A percentile compares a stretch with the other conserved stretches of the same genome.
Conservation (phyloP, 2,888 invertebrate genomes). For the Reticulitermes lucifugus region DNA sequence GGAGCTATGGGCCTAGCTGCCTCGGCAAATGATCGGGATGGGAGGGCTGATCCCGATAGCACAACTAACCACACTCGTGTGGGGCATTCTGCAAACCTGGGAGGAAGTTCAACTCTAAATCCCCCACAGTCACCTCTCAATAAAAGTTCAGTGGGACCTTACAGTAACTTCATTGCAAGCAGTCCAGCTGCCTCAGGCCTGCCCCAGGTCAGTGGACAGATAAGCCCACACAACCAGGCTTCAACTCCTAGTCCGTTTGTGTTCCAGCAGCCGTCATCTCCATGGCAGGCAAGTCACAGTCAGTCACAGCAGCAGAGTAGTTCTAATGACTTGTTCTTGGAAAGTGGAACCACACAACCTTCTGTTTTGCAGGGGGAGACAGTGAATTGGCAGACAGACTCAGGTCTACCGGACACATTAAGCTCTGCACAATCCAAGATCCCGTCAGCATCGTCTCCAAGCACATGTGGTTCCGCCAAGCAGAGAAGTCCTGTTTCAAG, state of each 20-base stretch:
- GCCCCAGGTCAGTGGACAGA: constrained; percentile 32
- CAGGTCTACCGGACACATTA: constrained; percentile 9
- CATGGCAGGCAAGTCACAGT: constrained; percentile 39
- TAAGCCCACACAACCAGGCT: constrained; percentile 38
- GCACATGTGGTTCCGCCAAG: constrained; percentile 18
- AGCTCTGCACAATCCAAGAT: constrained; percentile 25
- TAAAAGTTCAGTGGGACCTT: constrained; percentile 29
- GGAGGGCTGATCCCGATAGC: constrained; percentile 77
- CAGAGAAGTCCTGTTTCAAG: constrained; percentile 31
- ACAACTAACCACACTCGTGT: constrained; percentile 67
- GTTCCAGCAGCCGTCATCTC: constrained; percentile 51
- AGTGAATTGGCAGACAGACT: constrained; percentile 13
- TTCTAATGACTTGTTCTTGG: constrained; percentile 35
- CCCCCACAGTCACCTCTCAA: constrained; percentile 51
- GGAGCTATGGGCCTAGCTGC: constrained; percentile 18
- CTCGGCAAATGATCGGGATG: constrained; percentile 41
- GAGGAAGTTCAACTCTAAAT: constrained; percentile 43
- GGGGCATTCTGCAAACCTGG: constrained; percentile 35
- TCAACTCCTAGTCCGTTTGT: constrained; percentile 51
- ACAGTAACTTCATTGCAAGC: constrained; percentile 18
- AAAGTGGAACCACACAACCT: constrained; percentile 23
- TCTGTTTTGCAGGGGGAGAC: constrained; percentile 20
- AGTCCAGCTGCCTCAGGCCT: constrained; percentile 41
- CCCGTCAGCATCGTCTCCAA: constrained; percentile 38
- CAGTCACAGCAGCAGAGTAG: constrained; percentile 37